Conservation (phyloP, 2,797 vertebrate species). For the Hypotaenidia okinawae region DNA sequence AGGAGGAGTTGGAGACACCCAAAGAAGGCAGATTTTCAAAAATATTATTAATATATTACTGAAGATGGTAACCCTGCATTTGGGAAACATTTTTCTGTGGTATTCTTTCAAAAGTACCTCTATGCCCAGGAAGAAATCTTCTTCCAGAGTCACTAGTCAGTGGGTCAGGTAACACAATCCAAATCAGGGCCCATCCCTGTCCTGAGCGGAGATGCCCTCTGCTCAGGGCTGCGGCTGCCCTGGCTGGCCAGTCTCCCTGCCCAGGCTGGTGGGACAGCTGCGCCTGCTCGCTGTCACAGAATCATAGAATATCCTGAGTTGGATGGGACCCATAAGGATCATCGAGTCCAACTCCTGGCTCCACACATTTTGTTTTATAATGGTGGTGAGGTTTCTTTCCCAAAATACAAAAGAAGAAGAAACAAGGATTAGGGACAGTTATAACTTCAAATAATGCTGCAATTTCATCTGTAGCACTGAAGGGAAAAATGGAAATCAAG, state of each 20-base stretch:
- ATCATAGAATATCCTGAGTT: too few relatives aligned
- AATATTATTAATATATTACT: not conserved
- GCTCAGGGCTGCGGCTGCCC: not conserved
- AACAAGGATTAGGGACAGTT: not conserved
- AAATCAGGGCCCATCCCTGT: too few relatives aligned
- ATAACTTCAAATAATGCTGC: not conserved
- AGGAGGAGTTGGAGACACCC: not conserved
- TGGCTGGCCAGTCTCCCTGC: not conserved
- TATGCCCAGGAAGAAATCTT: not conserved
- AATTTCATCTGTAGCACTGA: not conserved
- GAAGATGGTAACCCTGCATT: not conserved
- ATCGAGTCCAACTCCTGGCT: too few relatives aligned
- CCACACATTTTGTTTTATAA: not conserved
- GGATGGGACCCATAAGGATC: too few relatives aligned
- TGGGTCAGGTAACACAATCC: too few relatives aligned
- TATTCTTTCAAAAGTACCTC: not conserved
- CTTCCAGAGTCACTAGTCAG: not conserved
- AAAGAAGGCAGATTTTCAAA: not conserved
- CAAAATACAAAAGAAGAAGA: not conserved
- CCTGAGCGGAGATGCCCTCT: rapidly evolving
- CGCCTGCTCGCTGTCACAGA: too few relatives aligned
- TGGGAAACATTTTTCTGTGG: not conserved
- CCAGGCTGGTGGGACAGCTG: rapidly evolving
- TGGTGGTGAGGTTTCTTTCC: not conserved
- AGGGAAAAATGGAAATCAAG: not conserved